These are phyloP conservation scores for Cyphomyrus plagiostoma DNA, from an alignment of 2,113 vertebrate species.

Conservation along the genomic window DNA sequence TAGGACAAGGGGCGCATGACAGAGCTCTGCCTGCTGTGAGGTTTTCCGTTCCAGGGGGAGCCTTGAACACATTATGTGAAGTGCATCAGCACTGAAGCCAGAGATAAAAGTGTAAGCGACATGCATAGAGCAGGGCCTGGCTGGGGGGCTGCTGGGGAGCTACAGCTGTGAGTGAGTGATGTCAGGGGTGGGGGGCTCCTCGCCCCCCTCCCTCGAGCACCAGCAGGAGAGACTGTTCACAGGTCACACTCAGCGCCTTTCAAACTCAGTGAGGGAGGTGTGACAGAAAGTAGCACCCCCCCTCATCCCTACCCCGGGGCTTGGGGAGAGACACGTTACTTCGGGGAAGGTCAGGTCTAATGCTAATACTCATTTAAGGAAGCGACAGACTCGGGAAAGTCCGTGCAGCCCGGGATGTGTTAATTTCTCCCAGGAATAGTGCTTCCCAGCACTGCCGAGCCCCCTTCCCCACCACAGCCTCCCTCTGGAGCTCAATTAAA, in stretches of 20 bases:
- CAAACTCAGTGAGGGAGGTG: slow-evolving; percentile 59
- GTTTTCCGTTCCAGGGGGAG: neutral
- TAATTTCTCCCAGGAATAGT: slow-evolving; percentile 98
- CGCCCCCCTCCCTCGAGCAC: slow-evolving; percentile 45
- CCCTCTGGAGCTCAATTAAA: slow-evolving; percentile 99
- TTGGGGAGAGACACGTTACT: slow-evolving; percentile 67
- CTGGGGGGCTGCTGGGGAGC: slow-evolving; percentile 23
- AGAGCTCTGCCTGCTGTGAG: neutral
- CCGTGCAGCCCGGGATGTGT: slow-evolving; percentile 70
- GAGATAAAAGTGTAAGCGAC: slow-evolving; percentile 47
- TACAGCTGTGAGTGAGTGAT: slow-evolving; percentile 34
- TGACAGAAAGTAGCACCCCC: slow-evolving; percentile 61
- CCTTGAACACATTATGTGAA: neutral
- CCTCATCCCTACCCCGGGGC: slow-evolving; percentile 11
- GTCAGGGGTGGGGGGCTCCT: slow-evolving; percentile 35
- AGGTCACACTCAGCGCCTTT: slow-evolving; percentile 65
- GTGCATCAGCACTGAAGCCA: slow-evolving; percentile 18
- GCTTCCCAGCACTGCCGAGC: slow-evolving; percentile 50
- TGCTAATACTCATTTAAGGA: slow-evolving; percentile 91
- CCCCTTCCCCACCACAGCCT: slow-evolving; percentile 87
- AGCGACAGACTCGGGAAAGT: slow-evolving; percentile 79
- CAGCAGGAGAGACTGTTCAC: slow-evolving; percentile 37
- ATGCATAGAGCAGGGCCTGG: slow-evolving; percentile 22
- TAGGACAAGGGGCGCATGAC: neutral
- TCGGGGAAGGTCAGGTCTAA: slow-evolving; percentile 81